Percentiles rank a stretch among this genome's conserved stretches.
These are phyloP conservation scores for Aphelinus atriplicis DNA, from an alignment of 1,140 invertebrate species.

Conservation along the genomic window DNA sequence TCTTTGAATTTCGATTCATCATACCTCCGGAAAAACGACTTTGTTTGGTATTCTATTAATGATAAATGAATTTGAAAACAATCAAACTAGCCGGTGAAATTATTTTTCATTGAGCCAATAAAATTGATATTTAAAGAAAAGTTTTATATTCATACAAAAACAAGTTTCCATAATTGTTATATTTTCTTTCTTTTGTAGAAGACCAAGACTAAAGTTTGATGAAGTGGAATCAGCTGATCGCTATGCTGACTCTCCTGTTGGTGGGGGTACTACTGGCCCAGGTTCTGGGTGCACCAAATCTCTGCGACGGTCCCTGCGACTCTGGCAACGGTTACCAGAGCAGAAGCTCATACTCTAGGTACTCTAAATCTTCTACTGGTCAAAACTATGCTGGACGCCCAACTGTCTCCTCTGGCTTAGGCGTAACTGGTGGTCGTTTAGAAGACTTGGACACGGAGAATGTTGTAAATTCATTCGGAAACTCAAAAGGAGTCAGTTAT, in stretches of 20 bases:
- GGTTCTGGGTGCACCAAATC: background rate
- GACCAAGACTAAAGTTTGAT: background rate
- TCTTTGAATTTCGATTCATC: too few species aligned
- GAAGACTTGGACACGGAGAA: conserved; percentile 11
- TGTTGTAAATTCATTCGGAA: background rate
- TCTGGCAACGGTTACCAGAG: background rate
- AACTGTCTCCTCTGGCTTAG: background rate
- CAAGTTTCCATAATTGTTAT: background rate
- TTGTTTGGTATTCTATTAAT: too few species aligned
- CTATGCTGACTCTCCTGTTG: conserved; percentile 18
- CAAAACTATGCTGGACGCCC: background rate
- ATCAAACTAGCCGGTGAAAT: too few species aligned
- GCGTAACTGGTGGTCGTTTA: background rate
- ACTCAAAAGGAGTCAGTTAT: conserved; percentile 43
- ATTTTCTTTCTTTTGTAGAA: conserved; percentile 6
- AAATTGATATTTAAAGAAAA: too few species aligned
- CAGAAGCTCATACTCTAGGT: too few species aligned
- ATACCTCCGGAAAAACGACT: too few species aligned
- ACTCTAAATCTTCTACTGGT: too few species aligned
- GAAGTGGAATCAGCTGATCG: background rate
- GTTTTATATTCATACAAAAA: too few species aligned
- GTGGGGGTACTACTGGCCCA: conserved; percentile 14
- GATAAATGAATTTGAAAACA: too few species aligned
- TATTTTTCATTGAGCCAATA: too few species aligned
- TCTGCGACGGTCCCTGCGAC: conserved; percentile 17